A percentile compares a stretch with the other conserved stretches of the same genome.
Conservation (phyloP, 1,140 invertebrate species). For the Pseudobourletiella spinata region DNA sequence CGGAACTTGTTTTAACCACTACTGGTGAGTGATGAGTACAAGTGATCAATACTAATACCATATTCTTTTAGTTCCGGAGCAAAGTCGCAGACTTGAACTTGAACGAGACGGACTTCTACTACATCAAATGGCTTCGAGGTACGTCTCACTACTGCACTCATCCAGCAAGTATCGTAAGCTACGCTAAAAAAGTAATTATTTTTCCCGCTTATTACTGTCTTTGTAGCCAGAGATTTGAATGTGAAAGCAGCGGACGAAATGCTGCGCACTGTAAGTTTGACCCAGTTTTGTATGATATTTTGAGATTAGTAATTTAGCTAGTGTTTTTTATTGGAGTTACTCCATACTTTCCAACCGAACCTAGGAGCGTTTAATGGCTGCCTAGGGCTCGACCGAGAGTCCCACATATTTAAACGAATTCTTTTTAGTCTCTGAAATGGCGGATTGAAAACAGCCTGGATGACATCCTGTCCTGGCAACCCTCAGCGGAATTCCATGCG, state of each 20-base stretch:
- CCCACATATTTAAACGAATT: not conserved
- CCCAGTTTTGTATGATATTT: not conserved
- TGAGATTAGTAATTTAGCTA: not conserved
- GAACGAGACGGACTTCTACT: conserved; percentile 4
- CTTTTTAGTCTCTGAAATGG: conserved; percentile 3
- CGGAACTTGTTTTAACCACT: not conserved
- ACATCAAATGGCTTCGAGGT: not conserved
- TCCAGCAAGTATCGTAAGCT: not conserved
- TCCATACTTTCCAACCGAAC: not conserved
- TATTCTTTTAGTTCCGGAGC: not conserved
- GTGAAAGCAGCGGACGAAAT: conserved; percentile 5
- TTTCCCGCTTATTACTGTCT: no score
- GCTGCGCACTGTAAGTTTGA: conserved; percentile 6
- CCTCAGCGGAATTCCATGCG: not conserved
- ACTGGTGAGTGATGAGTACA: no score
- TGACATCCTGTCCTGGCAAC: not conserved
- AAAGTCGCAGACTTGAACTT: not conserved
- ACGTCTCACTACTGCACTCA: not conserved
- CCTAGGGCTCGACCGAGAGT: not conserved
- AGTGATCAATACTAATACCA: not conserved
- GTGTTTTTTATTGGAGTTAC: not conserved
- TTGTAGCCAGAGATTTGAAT: conserved; percentile 22
- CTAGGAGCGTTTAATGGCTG: not conserved
- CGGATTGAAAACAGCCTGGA: not conserved
- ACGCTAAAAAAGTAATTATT: not conserved